These are phyloP conservation scores for Uloborus diversus DNA, from an alignment of 1,140 invertebrate genomes.

Conservation along the genomic window DNA sequence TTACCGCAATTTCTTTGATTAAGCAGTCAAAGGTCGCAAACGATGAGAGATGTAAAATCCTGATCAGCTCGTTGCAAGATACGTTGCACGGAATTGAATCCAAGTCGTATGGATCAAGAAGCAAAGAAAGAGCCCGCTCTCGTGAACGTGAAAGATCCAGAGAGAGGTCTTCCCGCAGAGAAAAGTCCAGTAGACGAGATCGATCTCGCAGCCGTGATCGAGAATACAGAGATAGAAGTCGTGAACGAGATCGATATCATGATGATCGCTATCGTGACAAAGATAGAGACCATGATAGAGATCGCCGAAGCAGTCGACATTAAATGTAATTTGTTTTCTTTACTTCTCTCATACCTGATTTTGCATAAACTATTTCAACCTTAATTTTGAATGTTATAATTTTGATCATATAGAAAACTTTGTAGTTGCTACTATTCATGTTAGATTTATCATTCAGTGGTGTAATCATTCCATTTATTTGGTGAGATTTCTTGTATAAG, in stretches of 20 bases:
- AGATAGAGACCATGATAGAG: slow-evolving; percentile 60
- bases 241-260: slow-evolving; percentile 73
- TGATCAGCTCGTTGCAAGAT: slow-evolving; percentile 95
- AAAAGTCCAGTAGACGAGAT: slow-evolving; percentile 64
- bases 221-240: slow-evolving; percentile 72
- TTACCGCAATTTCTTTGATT: slow-evolving; percentile 97
- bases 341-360: background rate
- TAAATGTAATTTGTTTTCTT: slow-evolving; percentile 50
- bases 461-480: slow-evolving; percentile 28
- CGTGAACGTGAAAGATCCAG: slow-evolving; percentile 65
- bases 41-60: slow-evolving; percentile 97
- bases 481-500: slow-evolving; percentile 11
- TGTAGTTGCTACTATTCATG: background rate
- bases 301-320: slow-evolving; percentile 56
- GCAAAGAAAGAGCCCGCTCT: slow-evolving; percentile 65
- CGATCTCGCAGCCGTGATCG: slow-evolving; percentile 66
- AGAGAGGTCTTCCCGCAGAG: slow-evolving; percentile 60
- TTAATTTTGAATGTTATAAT: background rate
- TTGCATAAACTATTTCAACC: background rate
- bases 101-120: slow-evolving; percentile 85
- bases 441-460: background rate
- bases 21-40: slow-evolving; percentile 98
- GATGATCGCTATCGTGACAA: slow-evolving; percentile 66
- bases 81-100: slow-evolving; percentile 96
- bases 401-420: background rate